Percentiles rank a stretch among this genome's conserved stretches.
phyloP scores from a whole-genome alignment of 1,140 invertebrate species.

The Danaus plexippus region DNA sequence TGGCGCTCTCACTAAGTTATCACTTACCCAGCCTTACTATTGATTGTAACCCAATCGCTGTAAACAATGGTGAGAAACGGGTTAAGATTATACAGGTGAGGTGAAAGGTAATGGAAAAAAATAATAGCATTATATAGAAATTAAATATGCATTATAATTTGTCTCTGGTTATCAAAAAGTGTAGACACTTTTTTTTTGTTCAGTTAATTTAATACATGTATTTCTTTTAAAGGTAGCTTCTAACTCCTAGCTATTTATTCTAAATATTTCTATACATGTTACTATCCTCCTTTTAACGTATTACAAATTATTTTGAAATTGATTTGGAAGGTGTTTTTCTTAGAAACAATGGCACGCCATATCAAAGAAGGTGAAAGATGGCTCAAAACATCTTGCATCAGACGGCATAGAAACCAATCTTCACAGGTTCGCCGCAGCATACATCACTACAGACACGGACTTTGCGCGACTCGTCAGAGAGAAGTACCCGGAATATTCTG shows the following conservation, averaged over 20 bases:
- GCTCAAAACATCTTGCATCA: slow-evolving; percentile 18
- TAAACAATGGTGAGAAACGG: slow-evolving; percentile 33
- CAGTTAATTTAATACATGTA: too few relatives aligned
- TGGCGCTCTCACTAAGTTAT: slow-evolving; percentile 80
- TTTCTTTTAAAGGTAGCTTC: too few relatives aligned
- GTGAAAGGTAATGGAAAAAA: background rate
- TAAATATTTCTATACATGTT: too few relatives aligned
- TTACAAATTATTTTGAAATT: too few relatives aligned
- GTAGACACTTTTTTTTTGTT: too few relatives aligned
- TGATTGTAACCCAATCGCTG: slow-evolving; percentile 73
- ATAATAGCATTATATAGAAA: too few relatives aligned
- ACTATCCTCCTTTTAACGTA: too few relatives aligned
- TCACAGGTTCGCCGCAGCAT: slow-evolving; percentile 40
- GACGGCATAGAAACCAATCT: slow-evolving; percentile 24
- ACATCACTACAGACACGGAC: slow-evolving; percentile 48
- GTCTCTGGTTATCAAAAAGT: too few relatives aligned
- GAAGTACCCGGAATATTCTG: slow-evolving; percentile 37
- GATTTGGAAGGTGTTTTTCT: slow-evolving; percentile 6
- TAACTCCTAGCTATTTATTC: too few relatives aligned
- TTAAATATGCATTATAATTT: too few relatives aligned
- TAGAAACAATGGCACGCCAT: slow-evolving; percentile 66
- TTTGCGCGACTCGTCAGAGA: slow-evolving; percentile 34
- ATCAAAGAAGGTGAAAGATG: slow-evolving; percentile 40
- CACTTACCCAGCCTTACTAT: slow-evolving; percentile 83
- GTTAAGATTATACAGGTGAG: slow-evolving; percentile 70